Evolutionary conservation across 1,140 invertebrate genomes (phyloP), one percentile per base, ranked within the genome.

Genomic region (Euglossa dilemma): DNA sequence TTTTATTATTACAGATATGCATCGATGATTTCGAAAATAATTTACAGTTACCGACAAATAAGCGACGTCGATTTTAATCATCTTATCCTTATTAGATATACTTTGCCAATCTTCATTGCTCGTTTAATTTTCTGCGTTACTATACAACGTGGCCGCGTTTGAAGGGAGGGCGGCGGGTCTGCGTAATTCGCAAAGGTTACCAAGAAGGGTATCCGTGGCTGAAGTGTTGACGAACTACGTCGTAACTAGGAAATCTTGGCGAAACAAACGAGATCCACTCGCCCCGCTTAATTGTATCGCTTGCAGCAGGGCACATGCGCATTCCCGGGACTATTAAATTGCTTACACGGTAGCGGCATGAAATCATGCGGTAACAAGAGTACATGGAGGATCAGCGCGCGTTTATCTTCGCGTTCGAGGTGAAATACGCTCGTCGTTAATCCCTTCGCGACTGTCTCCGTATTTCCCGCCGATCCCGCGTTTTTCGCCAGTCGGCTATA

Each of bases 161-260:
- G 6, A 56, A 56, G 70, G 63, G 50, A n/a, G 75, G 28, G 25
- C 70, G 5, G 11, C 4, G 12, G 4, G 52, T 6, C 57, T 25
- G 36, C 59, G 61, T 57, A 87, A 54, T 76, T 77, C 77, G 16
- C 23, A 23, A 25, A 5, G 0, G 23, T 43, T 52, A 52, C 57
- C 36, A 36, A 36, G 28, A 43, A 23, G 64, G 63, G 79, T n/a
- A 28, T 57, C 20, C 70, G 52, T 59, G 47, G 14, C 59, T 28
- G 73, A 45, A 64, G 79, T 45, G 54, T 50, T 81, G 75, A 87
- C 64, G 81, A 80, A 79, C 73, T 70, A 59, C 47, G 72, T 63
- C 45, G 70, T 80, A 77, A 85, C 56, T 36, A 36, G 11, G 63
- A 56, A 50, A 75, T 82, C 80, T 67, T 76, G 20, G 18, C 52